Base-by-base conservation (phyloP, 2,888 invertebrate genomes). In the Ophion costatus region DNA sequence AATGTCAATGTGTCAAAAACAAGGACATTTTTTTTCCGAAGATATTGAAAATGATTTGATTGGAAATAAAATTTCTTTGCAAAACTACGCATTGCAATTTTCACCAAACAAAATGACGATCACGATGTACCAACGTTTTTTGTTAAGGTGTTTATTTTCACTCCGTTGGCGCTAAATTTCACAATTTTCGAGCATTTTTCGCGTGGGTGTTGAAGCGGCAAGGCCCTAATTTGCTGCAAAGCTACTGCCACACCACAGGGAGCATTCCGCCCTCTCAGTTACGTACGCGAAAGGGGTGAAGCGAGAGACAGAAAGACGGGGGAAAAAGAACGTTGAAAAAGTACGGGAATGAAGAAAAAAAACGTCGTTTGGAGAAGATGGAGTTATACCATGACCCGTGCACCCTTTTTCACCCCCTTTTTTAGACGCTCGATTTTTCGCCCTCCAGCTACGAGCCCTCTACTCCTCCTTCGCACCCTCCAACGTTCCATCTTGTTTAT, bases 141-240 rank as follows among this genome's bases (percentile, higher is more conserved):
- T 64, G 38, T 33, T 66, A n/a, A 17, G 7, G 3, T 51, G 2
- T 10, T 56, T 33, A 4, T 64, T 75, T 64, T 10, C 20, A 0
- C 20, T 33, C 42, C 1, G 33, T 42, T 45, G 20, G 6, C 10
- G 51, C 33, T 2, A 51, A 51, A 56, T 66, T 45, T 70, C 59
- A 71, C 56, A 6, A 64, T 75, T 64, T 69, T 61, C 76, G 51
- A 38, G 33, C 51, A 42, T 61, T 69, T 59, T 76, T 81, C 64
- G 38, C 20, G 64, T 11, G 75, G 64, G 69, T 57, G 71, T 71
- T 66, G 70, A 64, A 77, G 73, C 76, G 70, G 45, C 67, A 71
- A 61, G 51, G 10, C 51, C 59, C 75, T 70, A 76, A 81, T 81
- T 81, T 56, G 69, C 69, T 70, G 56, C 63, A 56, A 63, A 81